Evolutionary conservation across 2,113 vertebrate species (phyloP).

Genomic region (Calidris pygmaea): DNA sequence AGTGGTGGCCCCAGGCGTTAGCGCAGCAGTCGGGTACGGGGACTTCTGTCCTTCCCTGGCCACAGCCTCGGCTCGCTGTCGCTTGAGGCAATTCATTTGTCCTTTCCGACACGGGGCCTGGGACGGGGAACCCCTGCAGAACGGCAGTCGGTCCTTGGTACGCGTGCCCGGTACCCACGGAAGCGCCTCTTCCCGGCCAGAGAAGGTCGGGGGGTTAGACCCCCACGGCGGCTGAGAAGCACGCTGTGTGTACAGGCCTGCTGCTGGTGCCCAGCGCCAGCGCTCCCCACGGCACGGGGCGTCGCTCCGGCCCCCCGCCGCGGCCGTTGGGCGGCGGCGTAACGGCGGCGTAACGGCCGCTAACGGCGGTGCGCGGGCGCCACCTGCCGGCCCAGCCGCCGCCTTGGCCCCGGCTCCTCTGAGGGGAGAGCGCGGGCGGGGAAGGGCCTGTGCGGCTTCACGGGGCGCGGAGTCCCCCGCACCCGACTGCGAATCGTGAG

Average conservation of each 20-base stretch:
- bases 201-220: background rate
- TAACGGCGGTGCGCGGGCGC: background rate
- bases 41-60: background rate
- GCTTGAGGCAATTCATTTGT: background rate
- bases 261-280: fast-evolving
- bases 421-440: too few species aligned
- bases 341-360: background rate
- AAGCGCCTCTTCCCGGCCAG: background rate
- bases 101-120: background rate
- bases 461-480: too few species aligned
- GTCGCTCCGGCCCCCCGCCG: background rate
- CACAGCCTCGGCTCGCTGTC: background rate
- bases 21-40: background rate
- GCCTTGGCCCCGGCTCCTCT: too few species aligned
- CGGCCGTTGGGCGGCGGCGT: background rate
- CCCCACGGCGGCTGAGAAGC: too few species aligned
- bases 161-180: fast-evolving
- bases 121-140: background rate
- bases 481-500: fast-evolving
- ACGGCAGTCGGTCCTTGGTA: fast-evolving
- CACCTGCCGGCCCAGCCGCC: background rate
- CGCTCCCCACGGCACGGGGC: fast-evolving
- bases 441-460: background rate
- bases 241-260: fast-evolving
- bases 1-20: background rate